Evolutionary conservation across 1,140 invertebrate genomes (phyloP).

Genomic region (Drosophila carrolli): DNA sequence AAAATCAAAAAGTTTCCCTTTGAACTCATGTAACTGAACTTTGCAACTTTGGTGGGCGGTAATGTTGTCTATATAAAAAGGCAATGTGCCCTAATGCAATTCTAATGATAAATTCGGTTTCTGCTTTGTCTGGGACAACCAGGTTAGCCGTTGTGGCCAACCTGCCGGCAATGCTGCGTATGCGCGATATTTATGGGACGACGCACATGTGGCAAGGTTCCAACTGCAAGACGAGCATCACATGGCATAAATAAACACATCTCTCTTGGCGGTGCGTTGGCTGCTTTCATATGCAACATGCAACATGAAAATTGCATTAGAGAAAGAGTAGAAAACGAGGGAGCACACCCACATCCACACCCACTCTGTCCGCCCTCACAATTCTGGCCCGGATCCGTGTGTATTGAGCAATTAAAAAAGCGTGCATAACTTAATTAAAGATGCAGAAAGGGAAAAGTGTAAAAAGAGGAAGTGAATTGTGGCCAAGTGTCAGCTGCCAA

Average conservation of each 20-base stretch:
- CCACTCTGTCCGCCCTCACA: background rate
- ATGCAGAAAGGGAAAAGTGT: conserved; percentile 12
- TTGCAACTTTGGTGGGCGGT: background rate
- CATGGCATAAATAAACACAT: conserved; percentile 76
- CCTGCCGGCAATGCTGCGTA: conserved; percentile 55
- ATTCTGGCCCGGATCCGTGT: conserved; percentile 7
- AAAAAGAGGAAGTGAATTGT: conserved; percentile 3
- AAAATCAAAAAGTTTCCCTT: background rate
- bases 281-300: conserved; percentile 37
- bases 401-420: conserved; percentile 71
- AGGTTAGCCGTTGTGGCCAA: conserved; percentile 52
- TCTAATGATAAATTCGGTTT: conserved; percentile 32
- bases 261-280: conserved; percentile 30
- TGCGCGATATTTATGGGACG: conserved; percentile 69
- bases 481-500: conserved; percentile 25
- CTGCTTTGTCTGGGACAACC: conserved; percentile 62
- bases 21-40: background rate
- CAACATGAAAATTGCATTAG: conserved; percentile 74
- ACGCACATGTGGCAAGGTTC: conserved; percentile 72
- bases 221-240: conserved; percentile 47
- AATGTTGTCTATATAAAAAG: background rate
- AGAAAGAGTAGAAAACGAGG: conserved; percentile 4
- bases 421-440: conserved; percentile 68
- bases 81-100: conserved; percentile 17
- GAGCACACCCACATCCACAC: conserved; percentile 11